Conservation (phyloP, 2,888 invertebrate genomes). For the Hydrotaea diabolus region DNA sequence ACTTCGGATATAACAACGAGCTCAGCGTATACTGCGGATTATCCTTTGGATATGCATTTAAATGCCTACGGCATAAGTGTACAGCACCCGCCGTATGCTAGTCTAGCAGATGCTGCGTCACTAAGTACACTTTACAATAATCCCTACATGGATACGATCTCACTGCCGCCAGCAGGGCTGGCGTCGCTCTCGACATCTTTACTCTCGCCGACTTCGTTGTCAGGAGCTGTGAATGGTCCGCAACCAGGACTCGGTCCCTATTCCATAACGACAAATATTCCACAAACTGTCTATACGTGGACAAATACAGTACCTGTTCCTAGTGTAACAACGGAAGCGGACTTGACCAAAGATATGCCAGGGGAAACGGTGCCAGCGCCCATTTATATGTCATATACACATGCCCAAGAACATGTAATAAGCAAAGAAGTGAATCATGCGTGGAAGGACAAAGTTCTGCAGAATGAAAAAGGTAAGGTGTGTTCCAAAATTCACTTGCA, state of each 20-base stretch:
- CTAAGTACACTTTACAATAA: conserved; percentile 59
- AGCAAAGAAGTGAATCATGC: conserved; percentile 79
- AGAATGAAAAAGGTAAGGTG: conserved; percentile 83
- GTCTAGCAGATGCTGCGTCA: conserved; percentile 18
- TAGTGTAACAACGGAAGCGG: conserved; percentile 37
- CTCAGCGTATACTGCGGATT: conserved; percentile 64
- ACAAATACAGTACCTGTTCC: conserved; percentile 64
- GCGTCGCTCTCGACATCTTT: not conserved
- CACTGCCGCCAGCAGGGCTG: conserved; percentile 35
- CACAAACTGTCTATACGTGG: conserved; percentile 78
- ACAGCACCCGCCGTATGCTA: conserved; percentile 29
- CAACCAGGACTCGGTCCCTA: not conserved
- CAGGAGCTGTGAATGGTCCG: conserved; percentile 44
- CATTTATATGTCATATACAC: conserved; percentile 72
- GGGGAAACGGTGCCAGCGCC: conserved; percentile 76
- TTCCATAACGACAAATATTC: conserved; percentile 71
- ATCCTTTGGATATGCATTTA: conserved; percentile 67
- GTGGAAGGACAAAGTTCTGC: conserved; percentile 84
- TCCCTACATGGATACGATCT: conserved; percentile 56
- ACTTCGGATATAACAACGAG: conserved; percentile 63
- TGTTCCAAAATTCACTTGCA: no score
- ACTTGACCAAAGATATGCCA: conserved; percentile 16
- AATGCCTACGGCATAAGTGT: conserved; percentile 42
- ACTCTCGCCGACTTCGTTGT: not conserved
- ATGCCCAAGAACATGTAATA: conserved; percentile 73